Base-by-base conservation (phyloP, 1,140 invertebrate species). In the Bursaphelenchus mucronatus region DNA sequence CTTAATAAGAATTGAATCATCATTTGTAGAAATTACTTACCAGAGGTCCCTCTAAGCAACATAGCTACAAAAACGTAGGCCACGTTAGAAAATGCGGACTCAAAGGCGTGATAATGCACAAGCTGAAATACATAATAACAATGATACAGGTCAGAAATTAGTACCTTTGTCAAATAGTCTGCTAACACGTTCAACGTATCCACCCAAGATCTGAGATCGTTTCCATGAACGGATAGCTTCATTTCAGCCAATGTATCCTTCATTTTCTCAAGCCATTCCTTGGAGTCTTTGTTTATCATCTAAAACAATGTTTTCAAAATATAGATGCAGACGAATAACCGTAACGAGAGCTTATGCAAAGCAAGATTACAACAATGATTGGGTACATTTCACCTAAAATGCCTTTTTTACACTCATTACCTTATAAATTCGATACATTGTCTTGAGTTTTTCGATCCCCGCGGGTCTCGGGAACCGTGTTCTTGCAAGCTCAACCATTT, bases 211-310 rank as follows among this genome's bases (percentile, higher is more conserved):
- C 15, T 45, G 40, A 39, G 11, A 9, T 59, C 57, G 40, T 59
- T 44, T 4, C 40, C 40, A 11, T 44, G 40, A n/a, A 44, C 45
- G 41, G 40, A 59, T 17, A 63, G 13, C 54, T 64, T 63, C 61
- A 53, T 69, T 70, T 57, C 52, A 46, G 52, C 61, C 49, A 62
- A 55, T 43, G 57, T 61, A 44, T 70, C 66, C 63, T 52, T 39
- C 43, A 57, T 68, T 63, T 69, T 75, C 85, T 82, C 83, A 82
- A 11, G 82, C 79, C 66, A 85, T 85, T 1, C 82, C 82, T 63
- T 52, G 8, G 56, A 62, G 17, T 66, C 61, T 19, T 49, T 40
- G 44, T 21, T 62, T 8, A 66, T 39, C 45, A 66, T 21, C 63
- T 64, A 43, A 7, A 64, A 49, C 11, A 3, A 3, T 15, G 11